Evolutionary conservation across 2,888 invertebrate genomes (phyloP), one percentile per base, ranked within the genome.

Genomic region (Bimastos eiseni): DNA sequence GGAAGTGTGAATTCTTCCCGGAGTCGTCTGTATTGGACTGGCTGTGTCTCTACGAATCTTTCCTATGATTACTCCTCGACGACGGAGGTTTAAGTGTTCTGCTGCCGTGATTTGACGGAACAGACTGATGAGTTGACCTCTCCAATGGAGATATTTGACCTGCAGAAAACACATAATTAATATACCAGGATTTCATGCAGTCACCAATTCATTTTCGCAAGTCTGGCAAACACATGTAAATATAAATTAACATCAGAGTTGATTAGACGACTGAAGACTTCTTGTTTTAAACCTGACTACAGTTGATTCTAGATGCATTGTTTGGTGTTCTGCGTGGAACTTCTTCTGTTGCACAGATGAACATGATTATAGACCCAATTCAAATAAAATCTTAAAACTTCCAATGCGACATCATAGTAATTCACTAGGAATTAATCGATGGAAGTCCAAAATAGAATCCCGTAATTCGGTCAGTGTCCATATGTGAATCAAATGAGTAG

Each of bases 11-110:
- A 3, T 70, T 70, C 70, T 70, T 30, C 30, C 70, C 70, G 13
- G 70, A 70, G 30, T 70, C 70, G 17, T 70, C 70, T 6, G 70
- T 11, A 70, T 70, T n/a, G 70, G 70, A n/a, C 11, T 70, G 70
- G n/a, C 70, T n/a, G 70, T n/a, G 70, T 70, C 70, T 70, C n/a
- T 70, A n/a, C 70, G 70, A 70, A 30, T 70, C 70, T 70, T 70
- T 70, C n/a, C 70, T 30, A 8, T 70, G 70, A n/a, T n/a, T 17
- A 13, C n/a, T 70, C 70, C n/a, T 70, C 8, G 70, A 70, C 13
- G 70, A 70, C 70, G 70, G n/a, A 70, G 70, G 70, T 70, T n/a
- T 70, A 30, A n/a, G n/a, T 70, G 70, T 70, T 70, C 70, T 70
- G 13, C 30, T 70, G 70, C 70, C 70, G 11, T 70, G 70, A 70